These are phyloP conservation scores for Calidris pugnax DNA, from an alignment of 2,113 vertebrate species.

Conservation along the genomic window DNA sequence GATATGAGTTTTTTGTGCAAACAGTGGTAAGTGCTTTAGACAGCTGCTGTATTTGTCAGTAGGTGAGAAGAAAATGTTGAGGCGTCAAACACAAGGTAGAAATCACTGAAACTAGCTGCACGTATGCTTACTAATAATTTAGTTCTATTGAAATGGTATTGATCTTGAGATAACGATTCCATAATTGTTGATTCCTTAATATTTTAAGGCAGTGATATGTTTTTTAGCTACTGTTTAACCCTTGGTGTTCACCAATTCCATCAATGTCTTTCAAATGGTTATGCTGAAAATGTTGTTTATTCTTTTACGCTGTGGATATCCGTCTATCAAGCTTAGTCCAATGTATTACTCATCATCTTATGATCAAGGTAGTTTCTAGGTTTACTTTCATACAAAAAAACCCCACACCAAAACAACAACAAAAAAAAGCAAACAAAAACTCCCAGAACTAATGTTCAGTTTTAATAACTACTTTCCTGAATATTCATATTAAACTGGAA, in stretches of 20 bases:
- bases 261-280: background rate
- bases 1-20: background rate
- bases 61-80: background rate
- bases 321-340: background rate
- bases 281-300: background rate
- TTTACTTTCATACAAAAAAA: background rate
- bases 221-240: background rate
- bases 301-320: background rate
- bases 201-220: background rate
- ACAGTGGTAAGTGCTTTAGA: background rate
- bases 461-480: background rate
- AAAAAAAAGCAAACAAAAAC: background rate
- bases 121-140: background rate
- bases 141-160: background rate
- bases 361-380: background rate
- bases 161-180: background rate
- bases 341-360: background rate
- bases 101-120: background rate
- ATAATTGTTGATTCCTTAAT: background rate
- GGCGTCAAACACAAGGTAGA: background rate
- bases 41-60: background rate
- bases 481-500: background rate
- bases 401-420: background rate
- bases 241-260: background rate
- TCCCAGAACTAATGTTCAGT: background rate